A percentile compares a stretch with the other conserved stretches of the same genome.
Evolutionary conservation across 2,113 vertebrate genomes (phyloP).

Genomic region (Mesoclemmys tuberculata): DNA sequence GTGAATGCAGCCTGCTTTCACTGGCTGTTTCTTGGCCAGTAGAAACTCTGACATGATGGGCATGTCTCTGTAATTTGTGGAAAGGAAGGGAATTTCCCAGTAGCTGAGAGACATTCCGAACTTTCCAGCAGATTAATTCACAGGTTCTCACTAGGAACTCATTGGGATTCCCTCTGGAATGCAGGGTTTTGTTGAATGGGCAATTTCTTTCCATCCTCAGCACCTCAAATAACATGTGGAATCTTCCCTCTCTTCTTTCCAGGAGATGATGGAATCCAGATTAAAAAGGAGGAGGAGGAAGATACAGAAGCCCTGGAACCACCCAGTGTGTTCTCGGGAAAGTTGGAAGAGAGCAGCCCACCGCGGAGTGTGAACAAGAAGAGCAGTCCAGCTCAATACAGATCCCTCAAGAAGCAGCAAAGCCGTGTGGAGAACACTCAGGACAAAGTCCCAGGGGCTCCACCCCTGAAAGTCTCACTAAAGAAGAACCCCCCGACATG

Average conservation of each 20-base stretch:
- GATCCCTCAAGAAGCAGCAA: background rate
- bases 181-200: background rate
- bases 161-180: background rate
- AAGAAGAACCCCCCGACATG: background rate
- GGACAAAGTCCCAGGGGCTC: background rate
- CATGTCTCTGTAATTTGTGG: background rate
- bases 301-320: background rate
- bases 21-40: background rate
- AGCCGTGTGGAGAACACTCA: accelerated
- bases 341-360: background rate
- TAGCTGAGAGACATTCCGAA: background rate
- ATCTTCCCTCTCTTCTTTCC: background rate
- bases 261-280: background rate
- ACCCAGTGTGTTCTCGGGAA: background rate
- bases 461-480: background rate
- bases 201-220: too few relatives aligned
- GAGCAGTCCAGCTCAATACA: background rate
- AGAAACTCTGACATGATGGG: background rate
- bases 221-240: background rate
- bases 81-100: background rate
- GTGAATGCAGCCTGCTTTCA: background rate
- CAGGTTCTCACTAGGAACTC: background rate
- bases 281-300: background rate
- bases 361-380: background rate
- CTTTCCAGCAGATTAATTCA: background rate